Evolutionary conservation across 2,113 vertebrate genomes (phyloP).

Genomic region (Prunella himalayana): DNA sequence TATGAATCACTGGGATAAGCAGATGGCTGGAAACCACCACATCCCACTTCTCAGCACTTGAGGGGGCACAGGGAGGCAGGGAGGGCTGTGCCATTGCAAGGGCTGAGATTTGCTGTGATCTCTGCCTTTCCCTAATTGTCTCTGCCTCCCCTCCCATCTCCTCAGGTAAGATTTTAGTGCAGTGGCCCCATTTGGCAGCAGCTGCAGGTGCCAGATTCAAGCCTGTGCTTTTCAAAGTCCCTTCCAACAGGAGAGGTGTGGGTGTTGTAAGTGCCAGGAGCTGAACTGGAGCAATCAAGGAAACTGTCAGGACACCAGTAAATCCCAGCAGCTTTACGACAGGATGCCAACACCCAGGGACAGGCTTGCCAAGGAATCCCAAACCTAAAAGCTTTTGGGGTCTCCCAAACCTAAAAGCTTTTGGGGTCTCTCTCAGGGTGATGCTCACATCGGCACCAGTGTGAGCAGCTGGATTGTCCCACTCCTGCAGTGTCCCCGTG

Average conservation of each 20-base stretch:
- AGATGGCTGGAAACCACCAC: neutral
- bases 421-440: too few relatives aligned
- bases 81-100: neutral
- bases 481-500: rapidly evolving
- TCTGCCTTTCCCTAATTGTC: neutral
- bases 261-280: neutral
- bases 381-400: neutral
- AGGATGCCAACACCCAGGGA: rapidly evolving
- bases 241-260: rapidly evolving
- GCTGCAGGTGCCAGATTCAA: neutral
- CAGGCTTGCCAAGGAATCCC: rapidly evolving
- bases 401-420: too few relatives aligned
- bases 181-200: neutral
- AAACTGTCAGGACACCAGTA: neutral
- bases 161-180: rapidly evolving
- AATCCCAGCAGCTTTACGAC: neutral
- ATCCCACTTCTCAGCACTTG: neutral
- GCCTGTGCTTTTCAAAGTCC: neutral
- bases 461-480: rapidly evolving
- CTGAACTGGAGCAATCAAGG: neutral
- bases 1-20: neutral
- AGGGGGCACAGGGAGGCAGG: too few relatives aligned
- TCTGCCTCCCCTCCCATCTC: neutral
- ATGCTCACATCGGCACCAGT: rapidly evolving
- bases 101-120: neutral